phyloP scores from a whole-genome alignment of 2,888 invertebrate species.

The Cryptocheilus praepositus region DNA sequence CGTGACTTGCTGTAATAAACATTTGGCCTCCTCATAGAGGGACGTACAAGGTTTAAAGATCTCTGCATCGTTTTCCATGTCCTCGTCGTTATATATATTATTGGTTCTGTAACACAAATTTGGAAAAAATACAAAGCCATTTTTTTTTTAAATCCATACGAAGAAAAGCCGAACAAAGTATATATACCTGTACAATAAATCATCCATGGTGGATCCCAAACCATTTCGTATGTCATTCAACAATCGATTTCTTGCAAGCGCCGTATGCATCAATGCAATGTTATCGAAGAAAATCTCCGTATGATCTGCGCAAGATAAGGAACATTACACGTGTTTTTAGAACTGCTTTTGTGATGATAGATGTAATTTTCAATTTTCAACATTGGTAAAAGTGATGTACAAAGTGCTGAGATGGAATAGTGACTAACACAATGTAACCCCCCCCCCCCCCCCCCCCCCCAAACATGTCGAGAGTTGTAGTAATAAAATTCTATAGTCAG shows the following conservation, averaged over 20 bases:
- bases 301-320: constrained; percentile 47
- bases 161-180: background rate
- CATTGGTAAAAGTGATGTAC: no score
- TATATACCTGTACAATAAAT: constrained; percentile 65
- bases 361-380: no score
- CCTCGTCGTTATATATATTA: constrained; percentile 63
- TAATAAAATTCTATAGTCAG: no score
- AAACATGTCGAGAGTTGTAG: no score
- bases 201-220: constrained; percentile 56
- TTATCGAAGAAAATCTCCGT: constrained; percentile 61
- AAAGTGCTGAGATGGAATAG: no score
- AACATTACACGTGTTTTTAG: background rate
- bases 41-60: constrained; percentile 71
- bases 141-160: background rate
- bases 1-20: constrained; percentile 75
- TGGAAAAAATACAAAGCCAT: background rate
- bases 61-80: constrained; percentile 64
- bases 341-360: no score
- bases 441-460: no score
- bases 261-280: constrained; percentile 69
- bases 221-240: constrained; percentile 56
- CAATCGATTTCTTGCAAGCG: constrained; percentile 57
- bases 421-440: no score
- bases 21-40: constrained; percentile 78
- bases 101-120: constrained; percentile 58